phyloP scores from a whole-genome alignment of 2,888 invertebrate species.

The Andrena bucephala region DNA sequence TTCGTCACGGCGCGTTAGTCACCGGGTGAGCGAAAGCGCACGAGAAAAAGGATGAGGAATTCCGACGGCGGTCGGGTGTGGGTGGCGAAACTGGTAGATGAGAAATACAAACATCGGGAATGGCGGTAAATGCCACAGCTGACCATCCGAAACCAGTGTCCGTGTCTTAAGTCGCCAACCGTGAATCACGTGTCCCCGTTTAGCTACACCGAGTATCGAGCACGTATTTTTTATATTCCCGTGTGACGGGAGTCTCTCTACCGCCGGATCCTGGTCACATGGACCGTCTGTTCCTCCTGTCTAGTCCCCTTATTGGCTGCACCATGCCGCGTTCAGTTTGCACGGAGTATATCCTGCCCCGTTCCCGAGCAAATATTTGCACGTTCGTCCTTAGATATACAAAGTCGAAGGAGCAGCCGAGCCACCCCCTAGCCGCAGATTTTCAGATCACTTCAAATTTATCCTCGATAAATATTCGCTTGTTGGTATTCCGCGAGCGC shows the following conservation, averaged over 20 bases:
- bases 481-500: conserved; percentile 60
- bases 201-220: background rate
- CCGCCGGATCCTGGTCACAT: background rate
- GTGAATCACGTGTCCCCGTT: conserved; percentile 41
- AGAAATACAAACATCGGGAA: conserved; percentile 81
- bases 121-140: conserved; percentile 60
- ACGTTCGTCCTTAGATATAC: conserved; percentile 52
- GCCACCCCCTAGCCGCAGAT: conserved; percentile 37
- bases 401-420: conserved; percentile 31
- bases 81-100: conserved; percentile 82
- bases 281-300: conserved; percentile 5
- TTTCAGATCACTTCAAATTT: conserved; percentile 67
- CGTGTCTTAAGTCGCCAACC: conserved; percentile 36
- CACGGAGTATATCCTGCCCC: conserved; percentile 48
- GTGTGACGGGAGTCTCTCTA: conserved; percentile 23
- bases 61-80: conserved; percentile 72
- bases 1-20: conserved; percentile 73
- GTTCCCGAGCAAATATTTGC: conserved; percentile 69
- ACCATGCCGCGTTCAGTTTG: conserved; percentile 44
- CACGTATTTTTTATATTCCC: conserved; percentile 18
- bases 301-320: conserved; percentile 48
- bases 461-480: conserved; percentile 69
- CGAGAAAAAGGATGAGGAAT: conserved; percentile 66
- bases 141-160: conserved; percentile 52
- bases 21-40: conserved; percentile 57